phyloP scores from a whole-genome alignment of 2,113 vertebrate genomes.

The Bujurquina vittata region DNA sequence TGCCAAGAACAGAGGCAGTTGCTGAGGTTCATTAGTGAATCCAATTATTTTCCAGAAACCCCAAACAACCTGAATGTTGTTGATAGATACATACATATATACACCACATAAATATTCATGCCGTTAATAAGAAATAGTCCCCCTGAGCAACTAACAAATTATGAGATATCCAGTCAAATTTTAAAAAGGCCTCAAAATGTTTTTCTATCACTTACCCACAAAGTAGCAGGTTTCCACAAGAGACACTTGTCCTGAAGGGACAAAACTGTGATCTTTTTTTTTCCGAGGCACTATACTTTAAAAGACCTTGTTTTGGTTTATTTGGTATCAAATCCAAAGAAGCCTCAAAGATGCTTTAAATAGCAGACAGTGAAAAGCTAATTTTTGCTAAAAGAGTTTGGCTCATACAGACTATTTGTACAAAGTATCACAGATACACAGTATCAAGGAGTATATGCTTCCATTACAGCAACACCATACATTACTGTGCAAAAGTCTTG shows the following conservation, averaged over 20 bases:
- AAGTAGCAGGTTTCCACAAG: constrained; percentile 69
- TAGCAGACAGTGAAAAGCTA: constrained; percentile 1
- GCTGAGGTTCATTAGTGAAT: constrained; percentile 66
- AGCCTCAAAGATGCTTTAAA: constrained; percentile 42
- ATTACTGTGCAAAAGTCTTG: not conserved
- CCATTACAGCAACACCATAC: not conserved
- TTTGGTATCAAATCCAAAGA: constrained; percentile 51
- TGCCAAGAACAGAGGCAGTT: constrained; percentile 61
- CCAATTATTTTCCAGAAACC: constrained; percentile 63
- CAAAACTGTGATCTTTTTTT: constrained; percentile 37
- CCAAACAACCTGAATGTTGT: constrained; percentile 72
- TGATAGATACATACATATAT: constrained; percentile 68
- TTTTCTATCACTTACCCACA: constrained; percentile 68
- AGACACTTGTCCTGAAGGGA: constrained; percentile 64
- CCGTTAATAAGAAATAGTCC: constrained; percentile 69
- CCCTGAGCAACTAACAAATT: constrained; percentile 67
- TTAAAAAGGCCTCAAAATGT: constrained; percentile 69
- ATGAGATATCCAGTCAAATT: constrained; percentile 71
- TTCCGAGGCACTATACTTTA: constrained; percentile 37
- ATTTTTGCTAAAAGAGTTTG: constrained; percentile 4
- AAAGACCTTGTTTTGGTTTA: constrained; percentile 64
- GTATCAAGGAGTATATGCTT: not conserved
- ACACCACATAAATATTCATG: constrained; percentile 73
- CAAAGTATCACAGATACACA: not conserved
- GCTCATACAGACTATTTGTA: not conserved